Conservation (phyloP, 2,113 vertebrate species). For the Penelope pileata region DNA sequence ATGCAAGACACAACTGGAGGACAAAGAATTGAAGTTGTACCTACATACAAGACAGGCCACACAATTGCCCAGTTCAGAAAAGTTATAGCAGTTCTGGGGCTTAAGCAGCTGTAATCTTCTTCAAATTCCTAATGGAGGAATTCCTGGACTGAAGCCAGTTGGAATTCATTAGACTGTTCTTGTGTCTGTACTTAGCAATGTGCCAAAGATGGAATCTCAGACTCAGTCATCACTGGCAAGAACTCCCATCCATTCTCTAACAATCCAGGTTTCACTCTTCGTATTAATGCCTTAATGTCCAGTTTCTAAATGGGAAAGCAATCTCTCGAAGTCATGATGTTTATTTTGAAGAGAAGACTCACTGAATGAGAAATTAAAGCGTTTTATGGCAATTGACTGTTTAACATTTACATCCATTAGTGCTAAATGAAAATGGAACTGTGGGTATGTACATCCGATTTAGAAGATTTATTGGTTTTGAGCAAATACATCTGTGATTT, state of each 20-base stretch:
- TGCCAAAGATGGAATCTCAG: background rate
- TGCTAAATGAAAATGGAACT: background rate
- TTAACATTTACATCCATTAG: conserved; percentile 1
- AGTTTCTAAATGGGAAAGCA: background rate
- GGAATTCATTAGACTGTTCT: background rate
- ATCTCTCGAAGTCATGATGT: background rate
- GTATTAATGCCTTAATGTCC: background rate
- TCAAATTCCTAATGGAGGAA: conserved; percentile 6
- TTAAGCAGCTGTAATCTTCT: conserved; percentile 39
- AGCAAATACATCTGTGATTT: background rate
- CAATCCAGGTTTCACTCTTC: background rate
- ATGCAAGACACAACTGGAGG: background rate
- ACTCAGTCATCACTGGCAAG: background rate
- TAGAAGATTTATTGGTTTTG: background rate
- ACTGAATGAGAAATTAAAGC: background rate
- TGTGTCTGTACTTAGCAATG: background rate
- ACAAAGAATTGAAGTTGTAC: conserved; percentile 9
- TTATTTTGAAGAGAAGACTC: conserved; percentile 14
- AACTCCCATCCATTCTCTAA: background rate
- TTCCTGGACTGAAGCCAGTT: background rate
- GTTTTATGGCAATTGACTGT: background rate
- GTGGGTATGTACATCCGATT: background rate
- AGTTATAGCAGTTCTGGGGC: background rate
- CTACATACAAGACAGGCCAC: background rate
- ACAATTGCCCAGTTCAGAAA: conserved; percentile 9